Percentiles rank a stretch among this genome's conserved stretches.
phyloP scores from a whole-genome alignment of 2,888 invertebrate genomes.

The Heliconius ethilla region DNA sequence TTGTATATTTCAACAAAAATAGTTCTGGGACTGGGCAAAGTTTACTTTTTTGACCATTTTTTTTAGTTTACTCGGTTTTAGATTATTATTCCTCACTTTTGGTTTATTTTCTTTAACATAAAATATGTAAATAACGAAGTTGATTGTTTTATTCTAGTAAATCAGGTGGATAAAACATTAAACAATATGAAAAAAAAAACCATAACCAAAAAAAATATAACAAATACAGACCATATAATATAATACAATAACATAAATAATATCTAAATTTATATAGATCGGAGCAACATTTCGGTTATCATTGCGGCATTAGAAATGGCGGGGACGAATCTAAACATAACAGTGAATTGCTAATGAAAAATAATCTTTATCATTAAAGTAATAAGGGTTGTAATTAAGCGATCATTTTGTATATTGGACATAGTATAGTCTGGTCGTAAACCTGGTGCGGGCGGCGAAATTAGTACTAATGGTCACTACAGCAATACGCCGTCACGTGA shows the following conservation, averaged over 20 bases:
- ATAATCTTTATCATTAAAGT: conserved; percentile 6
- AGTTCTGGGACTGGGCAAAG: too few relatives aligned
- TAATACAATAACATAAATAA: conserved; percentile 1
- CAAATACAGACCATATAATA: neutral
- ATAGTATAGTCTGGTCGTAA: conserved; percentile 48
- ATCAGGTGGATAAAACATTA: too few relatives aligned
- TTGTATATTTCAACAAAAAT: too few relatives aligned
- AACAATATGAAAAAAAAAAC: too few relatives aligned
- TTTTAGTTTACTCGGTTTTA: too few relatives aligned
- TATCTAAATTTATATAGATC: conserved; percentile 17
- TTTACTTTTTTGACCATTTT: too few relatives aligned
- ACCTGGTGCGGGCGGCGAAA: conserved; percentile 52
- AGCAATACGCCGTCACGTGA: conserved; percentile 61
- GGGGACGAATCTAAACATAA: conserved; percentile 26
- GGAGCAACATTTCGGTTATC: conserved; percentile 39
- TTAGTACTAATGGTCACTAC: conserved; percentile 65
- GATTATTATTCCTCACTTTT: too few relatives aligned
- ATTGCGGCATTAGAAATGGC: conserved; percentile 40
- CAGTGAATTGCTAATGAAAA: conserved; percentile 9
- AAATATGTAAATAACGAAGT: too few relatives aligned
- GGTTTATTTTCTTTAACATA: too few relatives aligned
- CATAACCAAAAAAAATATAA: neutral
- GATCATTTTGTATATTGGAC: conserved; percentile 32
- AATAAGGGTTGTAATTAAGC: conserved; percentile 22
- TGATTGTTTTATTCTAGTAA: too few relatives aligned